phyloP scores from a whole-genome alignment of 1,140 invertebrate species.

The Sycophila sp. region DNA sequence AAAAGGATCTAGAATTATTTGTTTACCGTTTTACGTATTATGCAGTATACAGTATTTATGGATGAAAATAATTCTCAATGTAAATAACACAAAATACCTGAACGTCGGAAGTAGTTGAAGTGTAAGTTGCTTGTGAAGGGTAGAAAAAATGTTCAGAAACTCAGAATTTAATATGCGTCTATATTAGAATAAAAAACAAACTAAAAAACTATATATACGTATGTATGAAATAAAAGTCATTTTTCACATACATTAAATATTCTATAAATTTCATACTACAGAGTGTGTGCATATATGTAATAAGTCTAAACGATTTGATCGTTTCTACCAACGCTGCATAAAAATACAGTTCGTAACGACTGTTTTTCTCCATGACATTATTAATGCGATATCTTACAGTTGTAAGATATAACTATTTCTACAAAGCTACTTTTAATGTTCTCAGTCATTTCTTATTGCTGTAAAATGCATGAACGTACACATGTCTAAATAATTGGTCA shows the following conservation, averaged over 20 bases:
- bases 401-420: neutral
- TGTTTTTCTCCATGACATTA: neutral
- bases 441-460: neutral
- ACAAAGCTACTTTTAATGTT: slow-evolving; percentile 7
- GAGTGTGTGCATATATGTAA: slow-evolving; percentile 1
- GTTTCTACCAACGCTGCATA: slow-evolving; percentile 3
- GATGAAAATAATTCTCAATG: neutral
- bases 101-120: too few relatives aligned
- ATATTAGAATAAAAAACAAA: slow-evolving; percentile 12
- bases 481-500: neutral
- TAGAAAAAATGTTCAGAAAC: neutral
- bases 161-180: neutral
- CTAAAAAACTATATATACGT: too few relatives aligned
- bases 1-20: neutral
- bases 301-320: slow-evolving; percentile 24
- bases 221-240: slow-evolving; percentile 19
- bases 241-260: slow-evolving; percentile 19
- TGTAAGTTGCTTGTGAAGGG: slow-evolving; percentile 1
- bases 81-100: slow-evolving; percentile 5
- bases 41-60: slow-evolving; percentile 3
- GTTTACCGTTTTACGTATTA: neutral
- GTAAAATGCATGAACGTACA: neutral
- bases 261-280: slow-evolving; percentile 2
- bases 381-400: neutral
- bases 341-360: neutral